Evolutionary conservation across 2,113 vertebrate species (phyloP), one percentile per base, ranked within the genome.

Genomic region (Aspiorhynchus laticeps): DNA sequence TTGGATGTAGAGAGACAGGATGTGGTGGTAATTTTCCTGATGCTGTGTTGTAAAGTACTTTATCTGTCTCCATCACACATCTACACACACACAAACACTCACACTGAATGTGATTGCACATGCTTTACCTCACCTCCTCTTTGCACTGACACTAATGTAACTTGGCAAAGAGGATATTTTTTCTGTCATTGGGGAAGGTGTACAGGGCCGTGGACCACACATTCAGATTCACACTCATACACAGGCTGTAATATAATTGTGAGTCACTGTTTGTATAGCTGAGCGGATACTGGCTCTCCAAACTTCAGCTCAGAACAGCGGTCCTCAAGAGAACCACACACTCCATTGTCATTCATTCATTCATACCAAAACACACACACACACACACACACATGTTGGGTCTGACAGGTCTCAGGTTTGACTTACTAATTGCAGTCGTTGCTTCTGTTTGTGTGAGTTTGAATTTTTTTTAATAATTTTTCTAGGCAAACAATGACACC

Each of bases 231-330:
- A 79, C 21, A 10, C 61, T 48, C 74, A 51, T 51, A 74, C 9
- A 71, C 76, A 71, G 26, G n/a, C 63, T 48, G 75, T 69, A 67
- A 71, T 80, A 85, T 33, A 17, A 80, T 71, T 80, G 43, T 71
- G 76, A 65, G 14, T 85, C 73, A 53, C 28, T 86, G 76, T 86
- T 86, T 86, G 43, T 86, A 53, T 69, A 86, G 85, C 75, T 79
- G 85, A 63, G 84, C 28, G 36, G 71, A 76, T 85, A 28, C 53
- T 28, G 71, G 73, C 51, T 84, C 46, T 75, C 48, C 67, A 85
- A 63, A 85, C 53, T 76, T 85, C 73, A 63, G 7, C 69, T 41
- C 69, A 84, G 51, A 75, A 73, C 83, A 28, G 73, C n/a, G 1
- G 36, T 33, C 19, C 59, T 53, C 28, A 38, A 77, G 53, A 61